phyloP scores from a whole-genome alignment of 2,797 vertebrate genomes.

The Remorina albescens region DNA sequence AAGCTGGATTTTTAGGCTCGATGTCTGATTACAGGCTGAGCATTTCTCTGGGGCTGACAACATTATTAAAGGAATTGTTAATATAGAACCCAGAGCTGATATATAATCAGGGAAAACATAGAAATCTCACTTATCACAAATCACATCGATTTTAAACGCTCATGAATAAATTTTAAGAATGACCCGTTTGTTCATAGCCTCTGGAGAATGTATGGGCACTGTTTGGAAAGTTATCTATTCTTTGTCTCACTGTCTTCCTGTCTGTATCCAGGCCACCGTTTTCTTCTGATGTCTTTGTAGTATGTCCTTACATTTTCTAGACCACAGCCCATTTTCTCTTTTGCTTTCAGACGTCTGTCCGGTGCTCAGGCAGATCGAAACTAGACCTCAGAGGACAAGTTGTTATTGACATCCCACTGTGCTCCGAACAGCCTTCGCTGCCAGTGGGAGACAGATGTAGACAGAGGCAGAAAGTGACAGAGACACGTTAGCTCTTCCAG shows the following conservation, averaged over 20 bases:
- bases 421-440: constrained; percentile 12
- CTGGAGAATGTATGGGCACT: constrained; percentile 52
- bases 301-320: constrained; percentile 44
- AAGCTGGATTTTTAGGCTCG: no score
- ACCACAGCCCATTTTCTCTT: constrained; percentile 53
- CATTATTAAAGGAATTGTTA: no score
- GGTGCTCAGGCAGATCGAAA: constrained; percentile 35
- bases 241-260: constrained; percentile 11
- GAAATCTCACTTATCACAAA: no score
- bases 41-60: no score
- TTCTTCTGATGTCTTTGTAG: constrained; percentile 40
- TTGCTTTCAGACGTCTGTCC: constrained; percentile 34
- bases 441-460: constrained; percentile 35
- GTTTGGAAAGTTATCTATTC: constrained; percentile 63
- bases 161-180: no score
- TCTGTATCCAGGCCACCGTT: constrained; percentile 42
- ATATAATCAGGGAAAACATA: no score
- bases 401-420: constrained; percentile 47
- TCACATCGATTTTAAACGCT: no score
- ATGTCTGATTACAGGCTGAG: no score
- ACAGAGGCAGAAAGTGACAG: constrained; percentile 19
- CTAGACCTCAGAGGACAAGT: constrained; percentile 38
- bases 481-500: constrained; percentile 28
- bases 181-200: no score
- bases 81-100: no score